Conservation (phyloP, 2,888 invertebrate genomes). For the Myathropa florea region DNA sequence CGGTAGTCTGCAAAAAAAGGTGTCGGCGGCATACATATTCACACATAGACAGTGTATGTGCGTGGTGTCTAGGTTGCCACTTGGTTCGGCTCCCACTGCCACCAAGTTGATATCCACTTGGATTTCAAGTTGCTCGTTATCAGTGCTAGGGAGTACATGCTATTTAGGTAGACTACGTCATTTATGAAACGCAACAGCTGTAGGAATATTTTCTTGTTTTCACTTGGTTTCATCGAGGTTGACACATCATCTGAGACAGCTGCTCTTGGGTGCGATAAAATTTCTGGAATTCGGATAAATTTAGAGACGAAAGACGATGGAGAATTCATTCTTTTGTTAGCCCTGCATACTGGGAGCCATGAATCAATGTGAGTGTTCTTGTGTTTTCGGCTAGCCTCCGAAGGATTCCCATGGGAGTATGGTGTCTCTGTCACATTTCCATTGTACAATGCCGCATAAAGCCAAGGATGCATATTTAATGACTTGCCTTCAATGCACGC, state of each 20-base stretch:
- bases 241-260: slow-evolving; percentile 15
- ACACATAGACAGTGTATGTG: not conserved
- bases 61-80: not conserved
- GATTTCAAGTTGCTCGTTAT: slow-evolving; percentile 45
- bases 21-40: slow-evolving; percentile 2
- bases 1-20: not conserved
- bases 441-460: too few species aligned
- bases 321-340: not conserved
- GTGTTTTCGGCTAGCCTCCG: too few species aligned
- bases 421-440: too few species aligned
- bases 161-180: slow-evolving; percentile 56
- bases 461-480: too few species aligned
- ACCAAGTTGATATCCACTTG: slow-evolving; percentile 16
- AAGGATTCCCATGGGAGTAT: too few species aligned
- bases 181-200: slow-evolving; percentile 54
- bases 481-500: too few species aligned
- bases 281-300: slow-evolving; percentile 34
- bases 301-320: slow-evolving; percentile 4
- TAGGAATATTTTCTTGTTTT: slow-evolving; percentile 17
- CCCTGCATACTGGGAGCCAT: not conserved
- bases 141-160: slow-evolving; percentile 29
- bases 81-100: slow-evolving; percentile 8
- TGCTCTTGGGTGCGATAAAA: slow-evolving; percentile 25
- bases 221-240: not conserved
- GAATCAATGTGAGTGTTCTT: too few species aligned